Evolutionary conservation across 1,140 invertebrate genomes (phyloP), one percentile per base, ranked within the genome.

Genomic region (Camponotus pennsylvanicus): DNA sequence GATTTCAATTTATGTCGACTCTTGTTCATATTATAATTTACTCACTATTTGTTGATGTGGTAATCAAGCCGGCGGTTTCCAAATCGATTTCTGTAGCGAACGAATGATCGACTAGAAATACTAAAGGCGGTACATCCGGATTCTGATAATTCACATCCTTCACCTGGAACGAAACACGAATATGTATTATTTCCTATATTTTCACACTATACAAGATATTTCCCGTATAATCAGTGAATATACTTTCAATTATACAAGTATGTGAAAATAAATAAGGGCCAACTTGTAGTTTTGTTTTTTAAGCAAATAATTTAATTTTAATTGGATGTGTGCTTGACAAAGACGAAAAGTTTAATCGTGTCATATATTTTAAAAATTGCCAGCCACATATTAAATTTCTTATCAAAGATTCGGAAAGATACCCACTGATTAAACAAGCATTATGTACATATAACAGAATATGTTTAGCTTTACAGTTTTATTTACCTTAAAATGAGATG

Each of bases 11-110:
- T 49, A 84, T 13, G 75, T 57, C 45, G 27, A 42, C 42, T 66
- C 13, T 45, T 9, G 42, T 2, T 18, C 57, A 63, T n/a, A 18
- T 64, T 13, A 52, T 7, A 15, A 55, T 71, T 0, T 89, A 92
- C 92, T 95, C 93, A 97, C 97, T 97, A 92, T 96, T 96, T 42
- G 96, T 94, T 40, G 97, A 97, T 88, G 97, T 96, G 2, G 97
- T 96, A 13, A 97, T 96, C 37, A 97, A 95, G 9, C 97, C 97
- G 3, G 96, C 96, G 4, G 97, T 94, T 27, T 97, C 97, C 1
- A 97, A 92, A 27, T 96, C 96, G 1, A 97, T 96, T 34, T 97
- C 97, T 73, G 97, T 96, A 6, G 96, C 95, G 93, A 97, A 97
- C 0, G 95, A 96, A 88, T 95, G 95, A 85, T 96, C 96, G 1